Conservation (phyloP, 1,140 invertebrate genomes). For the Drosophila willistoni region DNA sequence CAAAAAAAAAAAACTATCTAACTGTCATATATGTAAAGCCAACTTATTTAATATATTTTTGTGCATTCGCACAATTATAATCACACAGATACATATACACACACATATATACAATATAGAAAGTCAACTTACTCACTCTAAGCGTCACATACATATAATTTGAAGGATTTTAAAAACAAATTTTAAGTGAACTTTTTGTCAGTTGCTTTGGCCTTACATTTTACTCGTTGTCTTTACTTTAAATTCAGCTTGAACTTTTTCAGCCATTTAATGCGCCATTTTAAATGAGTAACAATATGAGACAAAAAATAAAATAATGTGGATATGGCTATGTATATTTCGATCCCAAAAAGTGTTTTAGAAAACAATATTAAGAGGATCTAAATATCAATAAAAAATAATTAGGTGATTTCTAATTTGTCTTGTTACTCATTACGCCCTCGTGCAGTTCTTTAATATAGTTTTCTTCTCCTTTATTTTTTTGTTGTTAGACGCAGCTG, state of each 20-base stretch:
- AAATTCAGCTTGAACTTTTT: slow-evolving; percentile 17
- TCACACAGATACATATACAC: background rate
- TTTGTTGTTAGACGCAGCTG: slow-evolving; percentile 4
- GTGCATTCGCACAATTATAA: background rate
- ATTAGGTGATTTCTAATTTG: background rate
- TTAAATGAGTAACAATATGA: background rate
- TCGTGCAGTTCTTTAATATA: background rate
- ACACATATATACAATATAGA: background rate
- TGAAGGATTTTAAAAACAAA: background rate
- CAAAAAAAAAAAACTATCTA: background rate
- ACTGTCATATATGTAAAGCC: slow-evolving; percentile 20
- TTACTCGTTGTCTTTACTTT: slow-evolving; percentile 28
- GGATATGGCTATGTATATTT: no score
- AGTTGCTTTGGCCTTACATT: background rate
- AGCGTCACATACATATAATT: slow-evolving; percentile 4
- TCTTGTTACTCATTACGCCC: background rate
- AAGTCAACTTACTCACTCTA: background rate
- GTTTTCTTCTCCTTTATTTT: background rate
- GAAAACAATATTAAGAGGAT: no score
- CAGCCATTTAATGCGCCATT: background rate
- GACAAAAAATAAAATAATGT: no score
- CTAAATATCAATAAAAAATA: no score
- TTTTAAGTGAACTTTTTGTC: background rate
- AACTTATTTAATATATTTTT: slow-evolving; percentile 20
- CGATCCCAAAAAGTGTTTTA: no score